Evolutionary conservation across 2,113 vertebrate species (phyloP).

Genomic region (Lutjanus erythropterus): DNA sequence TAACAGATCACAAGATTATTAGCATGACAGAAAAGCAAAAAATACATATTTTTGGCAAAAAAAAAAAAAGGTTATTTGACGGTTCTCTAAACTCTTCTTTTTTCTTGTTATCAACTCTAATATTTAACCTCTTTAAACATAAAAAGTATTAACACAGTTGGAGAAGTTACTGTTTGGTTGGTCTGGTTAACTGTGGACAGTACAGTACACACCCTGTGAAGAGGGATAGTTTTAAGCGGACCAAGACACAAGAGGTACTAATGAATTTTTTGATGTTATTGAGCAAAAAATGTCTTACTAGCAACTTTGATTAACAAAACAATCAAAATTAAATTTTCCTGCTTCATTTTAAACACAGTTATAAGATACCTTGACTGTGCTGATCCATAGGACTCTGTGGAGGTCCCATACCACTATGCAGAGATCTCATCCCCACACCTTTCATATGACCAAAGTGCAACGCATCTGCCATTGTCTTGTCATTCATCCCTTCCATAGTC

Average conservation of each 20-base stretch:
- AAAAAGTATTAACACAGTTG: not conserved
- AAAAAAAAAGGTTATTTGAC: not conserved
- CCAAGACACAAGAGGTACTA: too few relatives aligned
- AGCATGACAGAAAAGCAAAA: not conserved
- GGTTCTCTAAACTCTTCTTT: too few relatives aligned
- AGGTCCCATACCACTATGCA: conserved; percentile 96
- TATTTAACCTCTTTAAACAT: not conserved
- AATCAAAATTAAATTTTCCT: not conserved
- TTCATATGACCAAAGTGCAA: conserved; percentile 96
- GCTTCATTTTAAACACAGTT: not conserved
- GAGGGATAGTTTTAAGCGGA: not conserved
- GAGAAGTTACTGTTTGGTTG: not conserved
- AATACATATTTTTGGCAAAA: not conserved
- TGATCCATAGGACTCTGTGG: conserved; percentile 99
- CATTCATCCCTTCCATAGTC: conserved; percentile 94
- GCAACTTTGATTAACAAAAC: not conserved
- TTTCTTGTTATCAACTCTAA: not conserved
- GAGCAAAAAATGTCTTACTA: not conserved
- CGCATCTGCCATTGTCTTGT: conserved; percentile 93
- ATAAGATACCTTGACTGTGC: conserved; percentile 93
- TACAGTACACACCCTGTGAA: not conserved
- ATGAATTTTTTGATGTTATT: too few relatives aligned
- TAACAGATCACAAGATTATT: not conserved
- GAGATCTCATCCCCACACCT: conserved; percentile 90
- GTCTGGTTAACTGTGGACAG: not conserved